Evolutionary conservation across 2,888 invertebrate species (phyloP).

Genomic region (Acronicta aceris): DNA sequence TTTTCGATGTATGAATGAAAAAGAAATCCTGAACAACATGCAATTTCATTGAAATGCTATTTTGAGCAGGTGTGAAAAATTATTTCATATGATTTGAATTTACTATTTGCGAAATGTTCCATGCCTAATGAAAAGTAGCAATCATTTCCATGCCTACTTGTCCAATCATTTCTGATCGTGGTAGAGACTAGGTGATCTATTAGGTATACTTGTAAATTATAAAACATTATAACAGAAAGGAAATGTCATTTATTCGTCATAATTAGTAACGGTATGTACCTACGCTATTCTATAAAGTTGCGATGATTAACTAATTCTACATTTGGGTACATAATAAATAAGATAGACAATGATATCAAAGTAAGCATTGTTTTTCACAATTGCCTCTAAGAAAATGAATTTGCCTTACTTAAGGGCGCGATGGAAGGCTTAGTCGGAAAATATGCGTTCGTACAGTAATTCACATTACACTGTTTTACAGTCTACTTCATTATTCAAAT

Average conservation of each 20-base stretch:
- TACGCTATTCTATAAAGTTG: slow-evolving; percentile 54
- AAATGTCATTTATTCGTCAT: slow-evolving; percentile 78
- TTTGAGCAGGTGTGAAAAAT: too few species aligned
- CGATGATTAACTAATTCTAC: slow-evolving; percentile 47
- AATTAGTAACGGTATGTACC: slow-evolving; percentile 60
- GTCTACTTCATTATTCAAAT: slow-evolving; percentile 78
- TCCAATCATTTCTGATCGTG: too few species aligned
- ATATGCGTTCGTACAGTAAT: slow-evolving; percentile 58
- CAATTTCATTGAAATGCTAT: too few species aligned
- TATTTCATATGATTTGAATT: too few species aligned
- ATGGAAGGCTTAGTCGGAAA: slow-evolving; percentile 57
- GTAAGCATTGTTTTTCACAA: slow-evolving; percentile 47
- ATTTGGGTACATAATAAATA: slow-evolving; percentile 36
- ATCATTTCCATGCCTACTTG: too few species aligned
- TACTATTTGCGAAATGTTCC: too few species aligned
- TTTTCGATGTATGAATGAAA: too few species aligned
- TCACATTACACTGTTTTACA: slow-evolving; percentile 83
- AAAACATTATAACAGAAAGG: slow-evolving; percentile 71
- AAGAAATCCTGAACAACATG: too few species aligned
- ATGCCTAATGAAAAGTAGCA: too few species aligned
- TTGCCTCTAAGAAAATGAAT: slow-evolving; percentile 42
- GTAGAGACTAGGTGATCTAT: too few species aligned
- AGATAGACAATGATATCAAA: slow-evolving; percentile 34
- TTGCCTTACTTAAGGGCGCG: slow-evolving; percentile 57
- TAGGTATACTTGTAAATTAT: too few species aligned